Base-by-base conservation (phyloP, 2,888 invertebrate species). In the Callinectes sapidus region DNA sequence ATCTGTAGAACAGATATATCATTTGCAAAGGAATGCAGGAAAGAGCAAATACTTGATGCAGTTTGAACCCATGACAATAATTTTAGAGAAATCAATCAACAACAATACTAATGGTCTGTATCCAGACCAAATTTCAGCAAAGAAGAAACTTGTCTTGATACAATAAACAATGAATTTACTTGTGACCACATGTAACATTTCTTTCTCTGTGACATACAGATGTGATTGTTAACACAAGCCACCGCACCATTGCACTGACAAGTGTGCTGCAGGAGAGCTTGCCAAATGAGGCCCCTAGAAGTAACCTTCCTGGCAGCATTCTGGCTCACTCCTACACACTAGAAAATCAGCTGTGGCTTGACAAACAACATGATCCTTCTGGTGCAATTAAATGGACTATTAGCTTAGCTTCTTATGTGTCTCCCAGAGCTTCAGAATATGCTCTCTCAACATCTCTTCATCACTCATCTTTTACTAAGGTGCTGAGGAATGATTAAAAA, bases 271-370 rank as follows among this genome's bases (percentile, higher is more conserved):
- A 90, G 18, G 42, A 71, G 86, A 87, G 87, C 23, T 55, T 18
- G 5, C 35, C 32, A n/a, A 66, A 55, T n/a, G 87, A 91, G 55
- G 3, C 86, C 0, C n/a, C 71, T 35, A 16, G 54, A 6, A 66
- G 91, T n/a, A 86, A 86, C 14, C 90, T 93, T 16, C 93, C 93
- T 28, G 93, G 93, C 2, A 90, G 93, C 54, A 87, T 89, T 18
- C 87, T 93, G n/a, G 61, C 32, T 10, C 39, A 71, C n/a, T 39
- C 89, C n/a, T 66, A 86, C 18, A 87, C 77, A 14, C 28, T 91
- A 13, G 91, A 91, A 39, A 91, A 89, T 55, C 87, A 39, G 0
- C 42, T 93, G 5, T 93, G 93, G 93, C 61, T 93, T 71, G 90
- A 93, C 54, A 28, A 61, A 32, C 54, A 66, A 3, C 32, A 87